These are phyloP conservation scores for Protaetia brevitarsis DNA, from an alignment of 1,140 invertebrate genomes.

Conservation along the genomic window DNA sequence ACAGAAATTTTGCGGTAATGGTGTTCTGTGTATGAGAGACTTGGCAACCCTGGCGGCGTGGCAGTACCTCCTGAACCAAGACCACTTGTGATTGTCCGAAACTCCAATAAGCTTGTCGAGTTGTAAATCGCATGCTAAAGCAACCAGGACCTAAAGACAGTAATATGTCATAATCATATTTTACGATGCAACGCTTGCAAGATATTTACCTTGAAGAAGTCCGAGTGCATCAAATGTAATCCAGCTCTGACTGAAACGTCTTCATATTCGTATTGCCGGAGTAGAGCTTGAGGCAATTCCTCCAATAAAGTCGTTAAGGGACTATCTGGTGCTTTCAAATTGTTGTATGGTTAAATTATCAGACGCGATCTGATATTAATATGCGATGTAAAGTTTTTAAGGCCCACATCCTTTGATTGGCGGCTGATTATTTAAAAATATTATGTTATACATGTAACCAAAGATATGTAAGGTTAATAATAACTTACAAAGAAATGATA, in stretches of 20 bases:
- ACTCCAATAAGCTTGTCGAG: constrained; percentile 69
- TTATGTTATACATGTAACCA: background rate
- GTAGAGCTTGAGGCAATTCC: constrained; percentile 77
- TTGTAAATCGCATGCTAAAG: constrained; percentile 84
- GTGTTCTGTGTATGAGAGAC: constrained; percentile 71
- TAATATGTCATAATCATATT: constrained; percentile 43
- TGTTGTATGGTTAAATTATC: constrained; percentile 40
- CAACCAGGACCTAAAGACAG: constrained; percentile 69
- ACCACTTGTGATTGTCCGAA: constrained; percentile 81
- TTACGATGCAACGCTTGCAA: constrained; percentile 39
- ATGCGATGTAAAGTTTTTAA: constrained; percentile 67
- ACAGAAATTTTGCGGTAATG: constrained; percentile 74
- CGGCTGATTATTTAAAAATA: constrained; percentile 28
- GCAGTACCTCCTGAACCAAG: constrained; percentile 92
- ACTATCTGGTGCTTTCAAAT: constrained; percentile 52
- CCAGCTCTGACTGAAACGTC: constrained; percentile 86
- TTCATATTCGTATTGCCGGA: constrained; percentile 92
- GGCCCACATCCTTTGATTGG: constrained; percentile 77
- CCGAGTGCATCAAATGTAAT: constrained; percentile 84
- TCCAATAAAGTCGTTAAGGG: constrained; percentile 59
- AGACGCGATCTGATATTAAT: constrained; percentile 41
- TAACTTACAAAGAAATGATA: constrained; percentile 72
- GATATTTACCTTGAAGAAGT: constrained; percentile 81
- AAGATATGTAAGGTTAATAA: constrained; percentile 36
- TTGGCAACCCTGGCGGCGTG: constrained; percentile 82